Evolutionary conservation across 1,140 invertebrate genomes (phyloP), one percentile per base, ranked within the genome.

Genomic region (Drosophila ogumai): DNA sequence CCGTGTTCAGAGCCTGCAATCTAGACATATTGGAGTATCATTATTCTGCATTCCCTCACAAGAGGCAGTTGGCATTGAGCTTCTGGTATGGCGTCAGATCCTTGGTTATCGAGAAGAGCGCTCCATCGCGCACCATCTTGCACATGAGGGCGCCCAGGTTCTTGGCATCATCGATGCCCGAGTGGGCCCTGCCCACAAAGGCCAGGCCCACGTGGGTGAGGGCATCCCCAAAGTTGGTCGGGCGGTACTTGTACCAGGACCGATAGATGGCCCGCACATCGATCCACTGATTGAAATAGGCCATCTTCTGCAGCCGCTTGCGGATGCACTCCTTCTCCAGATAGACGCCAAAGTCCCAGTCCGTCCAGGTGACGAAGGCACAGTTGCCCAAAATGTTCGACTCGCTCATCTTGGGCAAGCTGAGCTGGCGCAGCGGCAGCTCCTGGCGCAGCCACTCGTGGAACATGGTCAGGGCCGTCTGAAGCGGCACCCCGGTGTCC

Each of bases 141-240:
- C 93, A 92, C 19, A 93, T 93, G 46, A 96, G 93, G n/a, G 92
- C 87, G 6, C 95, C 95, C 58, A 95, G 94, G 81, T 95, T 96
- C 38, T 93, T 92, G 10, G 95, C 93, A 90, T 96, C 95, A 90
- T 95, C 94, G 31, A 95, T 87, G 13, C 95, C 95, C 59, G 94
- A 94, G 81, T 96, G 95, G 60, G 93, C 93, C 10, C 92, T 91
- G n/a, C 95, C 95, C 80, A 94, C 93, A 82, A 95, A 95, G 17
- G 84, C 66, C 74, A 96, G 82, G 3, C 94, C 94, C 22, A 95
- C 84, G 65, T 93, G 92, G 12, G 86, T 75, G 19, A 96, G 82
- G 75, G 95, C 95, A 43, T 93, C 93, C 7, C 74, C 82, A 46
- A 95, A 92, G 31, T 93, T 94, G 54, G 91, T 86, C 22, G 93